Base-by-base conservation (phyloP, 30 jellyfish, hydroid and myxozoan species). In the Chrysaora quinquecirrha region DNA sequence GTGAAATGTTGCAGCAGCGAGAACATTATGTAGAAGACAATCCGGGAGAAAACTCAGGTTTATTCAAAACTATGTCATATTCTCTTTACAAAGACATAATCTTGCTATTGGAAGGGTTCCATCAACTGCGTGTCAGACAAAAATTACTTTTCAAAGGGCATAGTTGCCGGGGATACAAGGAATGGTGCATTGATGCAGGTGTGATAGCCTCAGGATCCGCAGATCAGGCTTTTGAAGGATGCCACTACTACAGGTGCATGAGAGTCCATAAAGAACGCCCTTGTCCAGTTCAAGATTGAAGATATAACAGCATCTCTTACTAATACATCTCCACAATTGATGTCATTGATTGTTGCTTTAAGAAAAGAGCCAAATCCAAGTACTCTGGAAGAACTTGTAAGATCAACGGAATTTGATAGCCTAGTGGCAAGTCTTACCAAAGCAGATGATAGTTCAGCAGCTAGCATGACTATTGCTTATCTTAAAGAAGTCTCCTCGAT, bases 21-120 rank as follows among this genome's bases (percentile, higher is more conserved):
- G n/a, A n/a, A n/a, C n/a, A n/a, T n/a, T n/a, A n/a, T n/a, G n/a
- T n/a, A n/a, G n/a, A n/a, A n/a, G n/a, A n/a, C n/a, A n/a, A n/a
- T n/a, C n/a, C n/a, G n/a, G n/a, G n/a, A n/a, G n/a, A n/a, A n/a
- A n/a, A n/a, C n/a, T n/a, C n/a, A n/a, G 84, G 84, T 71, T 2
- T 71, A 71, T 30, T 67, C 78, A 3, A 75, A 54, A 27, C 76
- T 79, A 1, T 79, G 90, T 30, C 60, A 79, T 58, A 79, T 79
- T 47, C 43, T 79, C 16, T 35, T 89, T 73, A 73, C 24, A 38
- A 73, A 18, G 23, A 32, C 3, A 67, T 67, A 11, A 50, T 79
- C 4, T 48, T 79, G 3, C 52, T 67, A 27, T 66, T 79, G 90
- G 89, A 89, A 6, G 88, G 90, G 48, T 79, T 79, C 52, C 78